These are phyloP conservation scores for Meloidogyne chitwoodi DNA, from an alignment of 1,140 invertebrate genomes.

Conservation along the genomic window DNA sequence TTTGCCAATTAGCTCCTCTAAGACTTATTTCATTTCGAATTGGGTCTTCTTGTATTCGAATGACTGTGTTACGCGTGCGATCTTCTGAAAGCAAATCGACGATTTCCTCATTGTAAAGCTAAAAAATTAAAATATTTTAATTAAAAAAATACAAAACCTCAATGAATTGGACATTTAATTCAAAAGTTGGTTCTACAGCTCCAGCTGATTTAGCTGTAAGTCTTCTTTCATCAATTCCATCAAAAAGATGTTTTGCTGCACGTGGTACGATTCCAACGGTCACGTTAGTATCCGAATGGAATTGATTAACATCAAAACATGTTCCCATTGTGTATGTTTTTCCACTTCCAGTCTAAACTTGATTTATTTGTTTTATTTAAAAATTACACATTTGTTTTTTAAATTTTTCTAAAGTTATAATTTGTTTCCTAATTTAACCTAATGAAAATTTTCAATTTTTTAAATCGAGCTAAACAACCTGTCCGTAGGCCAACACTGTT, in stretches of 20 bases:
- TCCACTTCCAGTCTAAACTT: slow-evolving; percentile 80
- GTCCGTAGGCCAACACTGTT: slow-evolving; percentile 65
- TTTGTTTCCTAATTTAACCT: too few relatives aligned
- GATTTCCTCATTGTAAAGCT: slow-evolving; percentile 64
- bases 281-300: slow-evolving; percentile 30
- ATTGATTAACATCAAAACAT: slow-evolving; percentile 70
- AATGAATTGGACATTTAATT: slow-evolving; percentile 63
- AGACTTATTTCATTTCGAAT: slow-evolving; percentile 79
- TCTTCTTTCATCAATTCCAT: slow-evolving; percentile 59
- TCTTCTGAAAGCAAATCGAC: slow-evolving; percentile 62
- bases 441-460: too few relatives aligned
- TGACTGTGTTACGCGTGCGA: slow-evolving; percentile 62
- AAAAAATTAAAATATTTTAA: slow-evolving; percentile 43
- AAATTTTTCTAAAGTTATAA: too few relatives aligned
- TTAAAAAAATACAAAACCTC: slow-evolving; percentile 56
- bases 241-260: slow-evolving; percentile 63
- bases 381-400: not conserved
- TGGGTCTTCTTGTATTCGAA: slow-evolving; percentile 85
- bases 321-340: slow-evolving; percentile 99
- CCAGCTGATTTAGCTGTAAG: slow-evolving; percentile 58
- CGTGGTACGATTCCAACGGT: slow-evolving; percentile 63
- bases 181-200: slow-evolving; percentile 61
- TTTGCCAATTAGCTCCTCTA: slow-evolving; percentile 76
- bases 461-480: slow-evolving; percentile 54
- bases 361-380: not conserved